Evolutionary conservation across 2,888 invertebrate genomes (phyloP).

Genomic region (Tinea semifulvella): DNA sequence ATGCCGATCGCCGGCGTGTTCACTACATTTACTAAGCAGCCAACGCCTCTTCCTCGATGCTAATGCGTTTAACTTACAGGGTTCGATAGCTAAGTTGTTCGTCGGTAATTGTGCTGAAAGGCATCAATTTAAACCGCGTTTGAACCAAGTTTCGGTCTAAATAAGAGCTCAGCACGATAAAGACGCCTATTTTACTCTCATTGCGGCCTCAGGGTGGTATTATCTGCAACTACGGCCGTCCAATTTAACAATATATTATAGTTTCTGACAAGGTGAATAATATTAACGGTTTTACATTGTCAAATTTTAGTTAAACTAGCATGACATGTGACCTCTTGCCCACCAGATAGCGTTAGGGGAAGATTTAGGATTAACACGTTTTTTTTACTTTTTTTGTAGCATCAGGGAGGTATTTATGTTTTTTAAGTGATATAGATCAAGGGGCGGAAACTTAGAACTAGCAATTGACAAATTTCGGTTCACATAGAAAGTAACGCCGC

Average conservation of each 20-base stretch:
- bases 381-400: too few relatives aligned
- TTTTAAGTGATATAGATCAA: too few relatives aligned
- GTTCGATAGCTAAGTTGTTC: conserved; percentile 45
- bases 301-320: too few relatives aligned
- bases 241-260: conserved; percentile 6
- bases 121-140: conserved; percentile 56
- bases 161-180: conserved; percentile 61
- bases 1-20: conserved; percentile 6
- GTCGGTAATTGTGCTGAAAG: conserved; percentile 57
- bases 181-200: conserved; percentile 59
- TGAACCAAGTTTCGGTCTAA: conserved; percentile 52
- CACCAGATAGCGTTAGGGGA: too few relatives aligned
- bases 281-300: too few relatives aligned
- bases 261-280: too few relatives aligned
- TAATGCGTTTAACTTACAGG: conserved; percentile 32
- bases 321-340: too few relatives aligned
- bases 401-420: too few relatives aligned
- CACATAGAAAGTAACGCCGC: too few relatives aligned
- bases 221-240: conserved; percentile 27
- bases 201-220: conserved; percentile 50
- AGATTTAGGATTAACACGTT: too few relatives aligned
- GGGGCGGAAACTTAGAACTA: too few relatives aligned
- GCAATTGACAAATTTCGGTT: too few relatives aligned
- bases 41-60: conserved; percentile 21
- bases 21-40: conserved; percentile 12